Base-by-base conservation (phyloP, 53 echinoderm and acorn worm genomes). In the Mesocentrotus franciscanus region DNA sequence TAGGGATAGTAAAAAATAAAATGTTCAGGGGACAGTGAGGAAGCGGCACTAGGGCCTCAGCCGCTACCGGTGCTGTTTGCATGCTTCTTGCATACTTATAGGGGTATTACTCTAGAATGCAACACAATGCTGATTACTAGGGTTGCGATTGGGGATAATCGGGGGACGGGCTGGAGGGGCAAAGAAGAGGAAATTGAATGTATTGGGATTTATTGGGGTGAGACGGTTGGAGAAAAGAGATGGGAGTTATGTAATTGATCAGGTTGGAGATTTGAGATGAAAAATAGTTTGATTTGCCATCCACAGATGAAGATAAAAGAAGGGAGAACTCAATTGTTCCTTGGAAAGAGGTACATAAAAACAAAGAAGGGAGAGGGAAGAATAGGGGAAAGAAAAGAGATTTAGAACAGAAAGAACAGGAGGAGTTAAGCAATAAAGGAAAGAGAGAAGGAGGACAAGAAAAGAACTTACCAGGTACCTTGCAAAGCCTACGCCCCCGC, bases 401-500 rank as follows among this genome's bases (percentile, higher is more conserved):
- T 13, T 12, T n/a, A n/a, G 61, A 61, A 14, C 61, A 13, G 58
- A 58, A 9, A 58, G n/a, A 58, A 58, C 58, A 58, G 5, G 58
- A 8, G 6, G 49, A 60, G 15, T 0, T 0, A 60, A 14, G 60
- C 0, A 1, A 12, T 9, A 9, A 16, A 60, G 60, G 2, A 60
- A 60, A 14, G 60, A 60, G 60, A 16, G 60, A 60, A 16, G 60
- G 60, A 60, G 60, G 16, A 12, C 8, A 60, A 60, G 60, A 16
- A 49, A 16, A 60, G 60, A 60, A 60, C 49, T 39, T 39, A 39
- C 39, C 39, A 3, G 39, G 39, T 95, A 97, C 97, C 98, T 97
- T 84, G 97, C 98, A 93, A 98, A 97, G 57, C 97, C 98, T 20
- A 98, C 97, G 58, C 98, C 98, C 97, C 97, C 96, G 95, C 97